Base-by-base conservation (phyloP, 1,140 invertebrate genomes). In the Lineus longissimus region DNA sequence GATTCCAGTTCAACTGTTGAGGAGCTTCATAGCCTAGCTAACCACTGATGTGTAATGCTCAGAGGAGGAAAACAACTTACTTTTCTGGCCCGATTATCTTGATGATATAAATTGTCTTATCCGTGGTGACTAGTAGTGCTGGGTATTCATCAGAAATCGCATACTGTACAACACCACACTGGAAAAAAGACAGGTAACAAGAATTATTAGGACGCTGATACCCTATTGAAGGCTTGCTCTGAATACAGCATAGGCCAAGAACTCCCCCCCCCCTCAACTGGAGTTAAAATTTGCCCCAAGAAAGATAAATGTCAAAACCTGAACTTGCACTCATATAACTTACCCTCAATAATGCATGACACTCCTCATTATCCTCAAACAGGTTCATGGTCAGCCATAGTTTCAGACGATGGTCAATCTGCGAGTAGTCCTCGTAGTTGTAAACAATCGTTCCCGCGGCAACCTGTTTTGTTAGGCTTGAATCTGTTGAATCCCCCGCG, bases 331-430 rank as follows among this genome's bases (percentile, higher is more conserved):
- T 31, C 22, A 41, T 43, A n/a, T 22, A 19, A 54, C 64, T 63
- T 66, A 79, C 77, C 70, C 73, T 55, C 30, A 76, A 51, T n/a
- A 73, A 69, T 59, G 70, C 71, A 30, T 71, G 55, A 54, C 73
- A 70, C 43, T 75, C 68, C 30, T 79, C 76, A 19, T 69, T 64
- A 23, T 51, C 47, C 23, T 70, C 65, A 58, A 80, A 72, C 54
- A 77, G 27, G 25, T 66, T 71, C 63, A 79, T 73, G 60, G 73
- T 72, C 15, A 80, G 66, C 62, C 74, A 69, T n/a, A 80, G 66
- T 29, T 77, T 75, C 7, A 79, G 59, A 19, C 70, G 68, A 60
- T 77, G 76, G 63, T 78, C 70, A 17, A 79, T 62, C 25, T 69
- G 64, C 19, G 65, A 64, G 55, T 75, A 77, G 45, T 73, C 63